Evolutionary conservation across 2,113 vertebrate genomes (phyloP).

Genomic region (Cryptomyrus ogoouensis): DNA sequence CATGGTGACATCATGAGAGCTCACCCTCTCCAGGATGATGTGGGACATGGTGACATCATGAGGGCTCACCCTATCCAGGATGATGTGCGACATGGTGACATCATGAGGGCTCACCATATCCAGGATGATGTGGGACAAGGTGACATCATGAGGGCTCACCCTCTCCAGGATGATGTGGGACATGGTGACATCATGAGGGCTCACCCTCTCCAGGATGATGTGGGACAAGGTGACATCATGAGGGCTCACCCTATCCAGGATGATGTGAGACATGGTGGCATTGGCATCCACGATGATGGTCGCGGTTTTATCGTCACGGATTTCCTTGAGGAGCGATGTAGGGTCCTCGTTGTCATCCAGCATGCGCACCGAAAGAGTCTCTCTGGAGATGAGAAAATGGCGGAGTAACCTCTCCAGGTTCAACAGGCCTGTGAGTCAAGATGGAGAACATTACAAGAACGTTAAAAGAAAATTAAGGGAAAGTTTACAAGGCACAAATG

Average conservation of each 20-base stretch:
- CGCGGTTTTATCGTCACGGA: conserved; percentile 91
- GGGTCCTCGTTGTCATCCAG: conserved; percentile 91
- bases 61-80: not conserved
- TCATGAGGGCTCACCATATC: conserved; percentile 70
- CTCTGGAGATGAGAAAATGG: conserved; percentile 98
- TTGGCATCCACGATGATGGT: conserved; percentile 97
- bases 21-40: conserved; percentile 84
- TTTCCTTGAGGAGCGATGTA: conserved; percentile 91
- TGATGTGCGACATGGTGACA: not conserved
- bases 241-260: conserved; percentile 79
- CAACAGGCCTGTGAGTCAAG: conserved; percentile 74
- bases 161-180: not conserved
- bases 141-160: not conserved
- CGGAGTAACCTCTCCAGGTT: conserved; percentile 94
- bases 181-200: not conserved
- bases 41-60: conserved; percentile 76
- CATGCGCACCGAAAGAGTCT: conserved; percentile 93
- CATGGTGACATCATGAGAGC: conserved; percentile 70
- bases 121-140: conserved; percentile 70
- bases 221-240: not conserved
- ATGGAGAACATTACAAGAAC: conserved; percentile 4
- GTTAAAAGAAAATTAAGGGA: not conserved
- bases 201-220: not conserved
- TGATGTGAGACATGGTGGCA: conserved; percentile 90
- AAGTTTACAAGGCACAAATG: not conserved